Base-by-base conservation (phyloP, 2,888 invertebrate genomes). In the Clunio marinus region DNA sequence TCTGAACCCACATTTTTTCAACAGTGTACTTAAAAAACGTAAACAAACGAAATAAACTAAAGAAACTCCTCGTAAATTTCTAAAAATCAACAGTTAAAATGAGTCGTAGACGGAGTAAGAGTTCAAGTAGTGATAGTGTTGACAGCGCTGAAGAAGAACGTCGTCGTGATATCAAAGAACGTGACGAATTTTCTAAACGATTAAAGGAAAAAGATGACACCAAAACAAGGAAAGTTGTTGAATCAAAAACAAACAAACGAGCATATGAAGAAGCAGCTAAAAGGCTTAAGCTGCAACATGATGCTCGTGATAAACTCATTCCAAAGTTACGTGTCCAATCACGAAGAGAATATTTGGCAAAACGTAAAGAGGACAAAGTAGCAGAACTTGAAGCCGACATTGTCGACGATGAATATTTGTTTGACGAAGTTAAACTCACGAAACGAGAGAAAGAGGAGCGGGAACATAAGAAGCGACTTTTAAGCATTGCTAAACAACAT, bases 341-440 rank as follows among this genome's bases (percentile, higher is more conserved):
- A 0, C 84, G 99, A 25, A 82, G 96, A 58, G 91, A 93, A 74
- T 99, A 99, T 78, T 83, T 99, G 73, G 91, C 92, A 75, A 99
- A 98, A 78, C 84, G 99, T 57, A 96, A 96, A 78, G 93, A 91
- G 69, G 98, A 99, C 75, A 99, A 99, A 81, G 86, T 98, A 35
- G 86, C 90, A 8, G 97, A 99, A 77, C 80, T 99, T 63, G 97
- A 97, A 80, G 92, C 89, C 4, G 96, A 96, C 75, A 92, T 99
- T 69, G 81, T 87, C 58, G 99, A 99, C 78, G 99, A 99, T 81
- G 96, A 97, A 78, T 94, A 92, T 76, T 83, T 97, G 0, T 99
- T 97, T 78, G 89, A 91, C 67, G 92, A 93, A 71, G 86, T 88
- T 74, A 94, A 93, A 60, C 81, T 99, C 72, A 95, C 96, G 2